phyloP scores from a whole-genome alignment of 2,888 invertebrate genomes.

The Caenorhabditis doughertyi region DNA sequence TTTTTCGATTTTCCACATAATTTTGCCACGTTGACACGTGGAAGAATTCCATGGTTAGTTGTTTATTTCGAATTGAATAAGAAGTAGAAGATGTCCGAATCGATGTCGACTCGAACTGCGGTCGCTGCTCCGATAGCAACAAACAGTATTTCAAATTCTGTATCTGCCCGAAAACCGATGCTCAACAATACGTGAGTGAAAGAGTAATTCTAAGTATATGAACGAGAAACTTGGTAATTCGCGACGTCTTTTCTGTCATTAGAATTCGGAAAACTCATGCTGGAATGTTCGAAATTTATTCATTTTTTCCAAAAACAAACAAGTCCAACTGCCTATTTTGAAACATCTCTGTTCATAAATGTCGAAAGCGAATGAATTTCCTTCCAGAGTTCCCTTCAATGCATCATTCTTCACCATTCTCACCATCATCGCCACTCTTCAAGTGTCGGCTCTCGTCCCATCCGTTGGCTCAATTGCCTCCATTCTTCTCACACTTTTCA shows the following conservation, averaged over 20 bases:
- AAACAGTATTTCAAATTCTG: constrained; percentile 7
- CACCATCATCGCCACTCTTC: constrained; percentile 21
- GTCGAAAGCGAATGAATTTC: neutral
- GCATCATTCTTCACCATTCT: constrained; percentile 54
- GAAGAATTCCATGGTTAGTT: neutral
- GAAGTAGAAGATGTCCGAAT: constrained; percentile 31
- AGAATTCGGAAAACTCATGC: too few relatives aligned
- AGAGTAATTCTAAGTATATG: too few relatives aligned
- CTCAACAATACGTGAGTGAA: constrained; percentile 29
- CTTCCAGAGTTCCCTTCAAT: constrained; percentile 60
- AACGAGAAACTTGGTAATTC: too few relatives aligned
- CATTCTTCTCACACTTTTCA: constrained; percentile 56
- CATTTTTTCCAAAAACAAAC: too few relatives aligned
- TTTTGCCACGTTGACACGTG: constrained; percentile 2
- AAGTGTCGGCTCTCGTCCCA: constrained; percentile 20
- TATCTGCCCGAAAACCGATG: constrained; percentile 3
- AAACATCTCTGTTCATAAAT: neutral
- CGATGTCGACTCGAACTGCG: constrained; percentile 14
- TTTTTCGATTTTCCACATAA: too few relatives aligned
- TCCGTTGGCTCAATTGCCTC: constrained; percentile 32
- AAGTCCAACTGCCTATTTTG: too few relatives aligned
- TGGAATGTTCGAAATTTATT: too few relatives aligned
- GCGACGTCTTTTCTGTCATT: too few relatives aligned
- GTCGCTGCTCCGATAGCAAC: constrained; percentile 4
- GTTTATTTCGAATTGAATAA: neutral